Conservation (phyloP, 2,113 vertebrate genomes). For the Bujurquina vittata region DNA sequence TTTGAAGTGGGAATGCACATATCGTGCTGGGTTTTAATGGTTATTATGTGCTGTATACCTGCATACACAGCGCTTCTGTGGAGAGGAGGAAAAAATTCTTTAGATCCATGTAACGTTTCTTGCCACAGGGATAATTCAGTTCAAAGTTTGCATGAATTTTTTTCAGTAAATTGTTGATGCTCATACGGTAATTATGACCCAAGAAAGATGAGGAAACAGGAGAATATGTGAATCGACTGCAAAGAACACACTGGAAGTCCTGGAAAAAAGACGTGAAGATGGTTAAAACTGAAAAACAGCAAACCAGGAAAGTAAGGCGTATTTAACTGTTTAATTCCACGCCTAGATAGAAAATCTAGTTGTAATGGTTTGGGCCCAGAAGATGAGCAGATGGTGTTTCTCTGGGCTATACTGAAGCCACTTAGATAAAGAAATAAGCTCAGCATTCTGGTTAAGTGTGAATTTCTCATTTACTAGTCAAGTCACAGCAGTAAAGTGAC, state of each 20-base stretch:
- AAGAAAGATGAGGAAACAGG: neutral
- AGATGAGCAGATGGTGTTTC: slow-evolving; percentile 3
- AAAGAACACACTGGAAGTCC: neutral
- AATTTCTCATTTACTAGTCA: neutral
- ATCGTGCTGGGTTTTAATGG: no score
- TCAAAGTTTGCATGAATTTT: neutral
- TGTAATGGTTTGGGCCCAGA: neutral
- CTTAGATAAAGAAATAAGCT: neutral
- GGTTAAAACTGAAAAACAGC: neutral
- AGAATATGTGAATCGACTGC: neutral
- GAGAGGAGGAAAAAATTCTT: neutral
- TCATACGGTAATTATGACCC: neutral
- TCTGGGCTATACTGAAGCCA: neutral
- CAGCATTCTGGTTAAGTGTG: neutral
- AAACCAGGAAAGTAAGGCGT: neutral
- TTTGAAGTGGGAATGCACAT: no score
- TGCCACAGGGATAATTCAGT: neutral
- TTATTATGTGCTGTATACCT: slow-evolving; percentile 1
- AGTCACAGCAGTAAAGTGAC: neutral
- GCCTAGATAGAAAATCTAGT: neutral
- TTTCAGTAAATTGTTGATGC: neutral
- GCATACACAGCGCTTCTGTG: neutral
- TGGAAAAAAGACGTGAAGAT: neutral
- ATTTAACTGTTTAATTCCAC: neutral
- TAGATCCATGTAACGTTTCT: neutral